phyloP scores from a whole-genome alignment of 2,113 vertebrate genomes.

The Todiramphus saurophagus region DNA sequence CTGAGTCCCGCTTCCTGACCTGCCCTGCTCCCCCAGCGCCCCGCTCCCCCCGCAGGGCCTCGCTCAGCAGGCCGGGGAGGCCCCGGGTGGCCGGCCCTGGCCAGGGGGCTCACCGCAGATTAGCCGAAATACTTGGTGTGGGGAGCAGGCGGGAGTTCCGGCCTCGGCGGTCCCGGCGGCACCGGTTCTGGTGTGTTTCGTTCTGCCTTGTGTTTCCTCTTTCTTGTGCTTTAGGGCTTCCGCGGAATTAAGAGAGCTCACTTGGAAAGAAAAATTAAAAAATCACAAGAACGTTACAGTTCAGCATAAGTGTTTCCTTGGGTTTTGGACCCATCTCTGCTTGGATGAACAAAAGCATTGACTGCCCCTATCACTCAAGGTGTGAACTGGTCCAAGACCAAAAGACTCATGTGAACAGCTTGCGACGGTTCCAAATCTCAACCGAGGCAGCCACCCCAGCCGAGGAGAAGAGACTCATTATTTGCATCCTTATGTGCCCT shows the following conservation, averaged over 20 bases:
- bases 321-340: rapidly evolving
- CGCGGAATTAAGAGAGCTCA: rapidly evolving
- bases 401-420: rapidly evolving
- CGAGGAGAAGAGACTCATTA: rapidly evolving
- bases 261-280: no score
- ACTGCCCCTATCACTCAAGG: rapidly evolving
- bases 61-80: neutral
- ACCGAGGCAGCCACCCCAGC: rapidly evolving
- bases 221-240: neutral
- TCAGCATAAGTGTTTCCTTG: no score
- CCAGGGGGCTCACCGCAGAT: rapidly evolving
- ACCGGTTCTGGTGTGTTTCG: rapidly evolving
- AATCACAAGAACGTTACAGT: rapidly evolving
- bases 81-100: rapidly evolving
- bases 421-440: neutral
- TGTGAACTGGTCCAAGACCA: no score
- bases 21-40: neutral
- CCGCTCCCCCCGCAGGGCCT: neutral
- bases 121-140: neutral
- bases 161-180: neutral
- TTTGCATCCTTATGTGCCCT: rapidly evolving
- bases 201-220: rapidly evolving
- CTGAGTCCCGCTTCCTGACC: no score
- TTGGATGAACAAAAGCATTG: rapidly evolving
- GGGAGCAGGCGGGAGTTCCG: neutral